These are phyloP conservation scores for Notospermus geniculatus DNA, from an alignment of 1,140 invertebrate species.

Conservation along the genomic window DNA sequence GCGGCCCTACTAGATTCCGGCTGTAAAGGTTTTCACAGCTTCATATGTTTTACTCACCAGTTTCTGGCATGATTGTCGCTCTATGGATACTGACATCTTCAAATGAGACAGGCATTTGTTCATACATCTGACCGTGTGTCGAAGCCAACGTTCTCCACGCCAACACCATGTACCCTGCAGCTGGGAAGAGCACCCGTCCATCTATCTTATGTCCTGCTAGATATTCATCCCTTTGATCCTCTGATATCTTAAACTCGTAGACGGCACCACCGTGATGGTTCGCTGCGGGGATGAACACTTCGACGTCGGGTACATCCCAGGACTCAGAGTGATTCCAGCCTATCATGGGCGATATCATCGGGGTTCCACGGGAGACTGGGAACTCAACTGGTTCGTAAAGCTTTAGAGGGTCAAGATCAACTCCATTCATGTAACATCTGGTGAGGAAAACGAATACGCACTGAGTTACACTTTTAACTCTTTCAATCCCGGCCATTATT, in stretches of 20 bases:
- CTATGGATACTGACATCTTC: constrained; percentile 85
- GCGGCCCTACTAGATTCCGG: neutral
- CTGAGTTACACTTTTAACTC: no score
- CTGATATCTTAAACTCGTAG: constrained; percentile 66
- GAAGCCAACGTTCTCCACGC: constrained; percentile 93
- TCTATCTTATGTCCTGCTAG: constrained; percentile 90
- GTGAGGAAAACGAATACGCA: constrained; percentile 36
- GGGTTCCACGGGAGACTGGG: constrained; percentile 87
- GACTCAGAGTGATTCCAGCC: constrained; percentile 83
- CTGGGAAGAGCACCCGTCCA: constrained; percentile 90
- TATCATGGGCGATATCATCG: constrained; percentile 79
- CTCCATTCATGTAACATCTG: constrained; percentile 76
- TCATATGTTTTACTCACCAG: constrained; percentile 53
- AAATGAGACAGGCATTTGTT: constrained; percentile 79
- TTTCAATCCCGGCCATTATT: no score
- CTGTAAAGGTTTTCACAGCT: neutral
- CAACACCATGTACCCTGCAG: constrained; percentile 88
- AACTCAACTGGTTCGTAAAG: constrained; percentile 74
- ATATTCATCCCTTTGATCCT: constrained; percentile 68
- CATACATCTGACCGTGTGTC: constrained; percentile 69
- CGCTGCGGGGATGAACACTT: constrained; percentile 42
- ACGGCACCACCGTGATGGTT: constrained; percentile 23
- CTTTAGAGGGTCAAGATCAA: constrained; percentile 70
- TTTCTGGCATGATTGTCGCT: constrained; percentile 87
- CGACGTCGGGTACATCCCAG: constrained; percentile 55